phyloP scores from a whole-genome alignment of 2,797 vertebrate genomes.

The Urocyon cinereoargenteus region DNA sequence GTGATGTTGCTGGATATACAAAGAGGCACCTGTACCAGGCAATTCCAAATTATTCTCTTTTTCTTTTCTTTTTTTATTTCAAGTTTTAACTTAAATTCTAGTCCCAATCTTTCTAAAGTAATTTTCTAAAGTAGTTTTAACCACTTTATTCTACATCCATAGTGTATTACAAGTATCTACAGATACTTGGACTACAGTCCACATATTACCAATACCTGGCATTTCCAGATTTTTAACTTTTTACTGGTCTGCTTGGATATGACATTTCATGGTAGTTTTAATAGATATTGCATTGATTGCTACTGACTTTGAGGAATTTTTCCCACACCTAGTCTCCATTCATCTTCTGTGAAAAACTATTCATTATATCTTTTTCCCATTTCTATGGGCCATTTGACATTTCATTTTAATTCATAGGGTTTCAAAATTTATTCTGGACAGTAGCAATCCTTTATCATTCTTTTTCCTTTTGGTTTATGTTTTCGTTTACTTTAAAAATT shows the following conservation, averaged over 20 bases:
- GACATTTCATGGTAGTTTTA: not conserved
- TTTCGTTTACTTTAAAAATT: slow-evolving; percentile 5
- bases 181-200: not conserved
- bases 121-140: slow-evolving; percentile 7
- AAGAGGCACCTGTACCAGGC: not conserved
- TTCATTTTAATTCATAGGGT: slow-evolving; percentile 32
- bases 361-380: not conserved
- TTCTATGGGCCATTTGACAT: slow-evolving; percentile 8
- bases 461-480: not conserved
- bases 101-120: not conserved
- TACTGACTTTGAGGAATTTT: not conserved
- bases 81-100: not conserved
- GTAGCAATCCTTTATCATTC: not conserved
- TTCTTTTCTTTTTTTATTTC: not conserved
- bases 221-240: slow-evolving; percentile 47
- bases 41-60: not conserved
- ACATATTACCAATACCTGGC: not conserved
- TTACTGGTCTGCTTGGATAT: not conserved
- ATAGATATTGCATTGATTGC: not conserved
- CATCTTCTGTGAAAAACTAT: not conserved
- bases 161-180: not conserved
- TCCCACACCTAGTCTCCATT: not conserved
- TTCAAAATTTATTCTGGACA: not conserved
- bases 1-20: not conserved
- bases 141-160: not conserved